A percentile compares a stretch with the other conserved stretches of the same genome.
Conservation (phyloP, 2,888 invertebrate species). For the Tetanocera ferruginea region DNA sequence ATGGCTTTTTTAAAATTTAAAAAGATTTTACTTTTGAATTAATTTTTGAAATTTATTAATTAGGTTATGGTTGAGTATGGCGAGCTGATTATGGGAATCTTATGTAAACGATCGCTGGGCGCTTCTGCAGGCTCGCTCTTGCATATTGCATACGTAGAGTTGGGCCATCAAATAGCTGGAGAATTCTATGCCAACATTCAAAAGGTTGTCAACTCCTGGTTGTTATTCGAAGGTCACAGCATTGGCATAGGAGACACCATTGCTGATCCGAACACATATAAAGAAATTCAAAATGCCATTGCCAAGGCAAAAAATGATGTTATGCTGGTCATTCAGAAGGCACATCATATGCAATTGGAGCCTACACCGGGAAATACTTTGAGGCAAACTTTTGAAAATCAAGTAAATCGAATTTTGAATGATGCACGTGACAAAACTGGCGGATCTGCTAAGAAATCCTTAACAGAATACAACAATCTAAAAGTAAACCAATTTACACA, state of each 20-base stretch:
- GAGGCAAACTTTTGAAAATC: conserved; percentile 98
- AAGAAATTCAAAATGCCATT: conserved; percentile 96
- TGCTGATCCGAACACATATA: conserved; percentile 96
- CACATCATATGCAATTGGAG: conserved; percentile 97
- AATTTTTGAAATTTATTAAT: not conserved
- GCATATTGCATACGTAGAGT: conserved; percentile 95
- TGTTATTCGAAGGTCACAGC: conserved; percentile 91
- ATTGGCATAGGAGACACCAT: conserved; percentile 98
- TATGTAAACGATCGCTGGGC: conserved; percentile 96
- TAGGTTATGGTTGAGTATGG: conserved; percentile 93
- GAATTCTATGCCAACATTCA: conserved; percentile 97
- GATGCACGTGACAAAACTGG: conserved; percentile 99
- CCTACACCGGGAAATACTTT: conserved; percentile 98
- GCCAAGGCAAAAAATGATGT: conserved; percentile 97
- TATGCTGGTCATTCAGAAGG: conserved; percentile 91
- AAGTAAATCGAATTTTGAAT: conserved; percentile 96
- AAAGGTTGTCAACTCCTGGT: conserved; percentile 96
- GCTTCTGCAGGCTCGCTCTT: conserved; percentile 93
- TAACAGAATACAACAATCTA: conserved; percentile 97
- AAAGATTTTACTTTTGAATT: not conserved
- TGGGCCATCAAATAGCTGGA: conserved; percentile 93
- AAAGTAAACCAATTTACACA: conserved; percentile 64
- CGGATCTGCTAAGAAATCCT: conserved; percentile 95
- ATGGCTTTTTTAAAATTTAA: not conserved
- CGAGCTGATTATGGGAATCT: conserved; percentile 93